These are phyloP conservation scores for Periparus ater DNA, from an alignment of 2,797 vertebrate species.

Conservation along the genomic window DNA sequence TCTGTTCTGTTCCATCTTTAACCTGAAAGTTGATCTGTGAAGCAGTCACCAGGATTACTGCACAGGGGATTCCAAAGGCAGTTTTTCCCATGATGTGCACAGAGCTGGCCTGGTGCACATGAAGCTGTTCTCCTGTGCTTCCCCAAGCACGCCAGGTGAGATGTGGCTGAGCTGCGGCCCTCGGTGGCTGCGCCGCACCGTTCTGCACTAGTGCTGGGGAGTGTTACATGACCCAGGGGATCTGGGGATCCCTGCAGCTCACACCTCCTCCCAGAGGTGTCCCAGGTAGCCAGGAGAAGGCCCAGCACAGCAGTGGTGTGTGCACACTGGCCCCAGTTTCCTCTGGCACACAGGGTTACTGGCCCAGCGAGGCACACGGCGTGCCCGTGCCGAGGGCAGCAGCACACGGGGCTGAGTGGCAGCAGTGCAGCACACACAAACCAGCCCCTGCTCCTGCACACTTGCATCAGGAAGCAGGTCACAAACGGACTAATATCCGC, in stretches of 20 bases:
- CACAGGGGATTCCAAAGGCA: background rate
- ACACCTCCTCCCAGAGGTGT: background rate
- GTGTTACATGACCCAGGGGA: background rate
- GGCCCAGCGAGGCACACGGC: background rate
- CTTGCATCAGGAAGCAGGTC: constrained; percentile 1
- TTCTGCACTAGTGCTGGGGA: background rate
- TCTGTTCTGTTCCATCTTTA: background rate
- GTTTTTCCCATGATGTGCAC: accelerated
- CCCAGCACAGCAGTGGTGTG: background rate
- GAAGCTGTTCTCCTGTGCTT: background rate
- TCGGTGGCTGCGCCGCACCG: background rate
- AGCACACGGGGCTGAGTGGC: background rate
- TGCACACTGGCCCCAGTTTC: background rate
- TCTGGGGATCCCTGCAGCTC: background rate
- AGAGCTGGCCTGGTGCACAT: background rate
- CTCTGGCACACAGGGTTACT: background rate
- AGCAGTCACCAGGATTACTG: background rate
- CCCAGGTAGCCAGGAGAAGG: background rate
- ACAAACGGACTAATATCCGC: constrained; percentile 12
- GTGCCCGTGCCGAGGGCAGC: background rate
- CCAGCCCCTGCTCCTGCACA: background rate
- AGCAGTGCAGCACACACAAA: background rate
- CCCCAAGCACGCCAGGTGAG: background rate
- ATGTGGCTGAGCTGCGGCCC: background rate
- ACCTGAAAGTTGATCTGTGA: background rate